A percentile compares a stretch with the other conserved stretches of the same genome.
phyloP scores from a whole-genome alignment of 2,113 vertebrate species.

The Mugil cephalus region DNA sequence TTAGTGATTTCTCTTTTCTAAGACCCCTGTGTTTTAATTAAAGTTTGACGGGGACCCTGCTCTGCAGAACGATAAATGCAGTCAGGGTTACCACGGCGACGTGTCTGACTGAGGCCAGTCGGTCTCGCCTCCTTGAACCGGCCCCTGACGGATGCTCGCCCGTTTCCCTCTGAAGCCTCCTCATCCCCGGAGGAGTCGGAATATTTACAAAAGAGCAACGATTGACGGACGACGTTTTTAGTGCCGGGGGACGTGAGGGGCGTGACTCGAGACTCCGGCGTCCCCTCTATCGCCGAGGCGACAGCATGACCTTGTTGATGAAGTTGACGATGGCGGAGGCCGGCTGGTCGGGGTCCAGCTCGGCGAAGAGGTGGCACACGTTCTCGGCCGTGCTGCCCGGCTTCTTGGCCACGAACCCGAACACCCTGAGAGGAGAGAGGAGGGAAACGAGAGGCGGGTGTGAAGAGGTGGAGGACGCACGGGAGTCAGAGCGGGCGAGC shows the following conservation, averaged over 20 bases:
- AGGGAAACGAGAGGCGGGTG: not conserved
- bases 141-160: not conserved
- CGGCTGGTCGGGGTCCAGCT: conserved; percentile 93
- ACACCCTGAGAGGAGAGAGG: conserved; percentile 83
- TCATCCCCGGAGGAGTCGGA: conserved; percentile 34
- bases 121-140: not conserved
- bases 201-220: not conserved
- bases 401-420: conserved; percentile 94
- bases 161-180: conserved; percentile 19
- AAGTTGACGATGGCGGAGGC: conserved; percentile 93
- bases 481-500: not conserved
- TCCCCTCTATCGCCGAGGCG: conserved; percentile 83
- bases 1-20: too few relatives aligned
- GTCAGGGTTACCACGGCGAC: too few relatives aligned
- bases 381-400: conserved; percentile 90
- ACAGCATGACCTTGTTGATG: conserved; percentile 94
- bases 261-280: not conserved
- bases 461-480: not conserved
- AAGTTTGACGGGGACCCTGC: too few relatives aligned
- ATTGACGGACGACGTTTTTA: too few relatives aligned
- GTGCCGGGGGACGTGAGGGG: too few relatives aligned
- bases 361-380: conserved; percentile 93
- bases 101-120: not conserved
- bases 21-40: too few relatives aligned
- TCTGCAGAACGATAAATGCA: too few relatives aligned